phyloP scores from a whole-genome alignment of 2,797 vertebrate species.

The Australoheros facetus region DNA sequence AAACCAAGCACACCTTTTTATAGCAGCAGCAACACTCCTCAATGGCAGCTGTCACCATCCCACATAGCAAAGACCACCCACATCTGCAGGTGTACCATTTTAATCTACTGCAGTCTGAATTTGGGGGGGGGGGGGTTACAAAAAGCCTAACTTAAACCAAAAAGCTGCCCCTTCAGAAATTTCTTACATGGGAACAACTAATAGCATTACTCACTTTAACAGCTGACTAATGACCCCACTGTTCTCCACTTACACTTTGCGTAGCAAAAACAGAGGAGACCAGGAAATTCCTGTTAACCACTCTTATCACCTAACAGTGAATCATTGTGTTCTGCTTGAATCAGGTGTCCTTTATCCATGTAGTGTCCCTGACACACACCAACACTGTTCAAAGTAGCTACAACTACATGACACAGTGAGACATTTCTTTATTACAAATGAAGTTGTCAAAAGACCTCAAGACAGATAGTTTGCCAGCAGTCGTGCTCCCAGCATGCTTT shows the following conservation, averaged over 20 bases:
- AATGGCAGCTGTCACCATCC: background rate
- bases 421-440: background rate
- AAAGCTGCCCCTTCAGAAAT: slow-evolving; percentile 5
- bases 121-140: background rate
- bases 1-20: background rate
- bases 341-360: background rate
- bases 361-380: background rate
- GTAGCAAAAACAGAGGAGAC: slow-evolving; percentile 2
- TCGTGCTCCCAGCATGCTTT: slow-evolving; percentile 52
- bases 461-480: background rate
- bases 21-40: background rate
- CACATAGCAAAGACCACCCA: background rate
- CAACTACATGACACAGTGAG: background rate
- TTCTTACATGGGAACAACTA: background rate
- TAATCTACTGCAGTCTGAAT: background rate
- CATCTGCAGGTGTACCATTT: no score
- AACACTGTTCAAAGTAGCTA: background rate
- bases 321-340: background rate
- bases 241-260: slow-evolving; percentile 4
- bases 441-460: background rate
- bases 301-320: background rate
- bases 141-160: background rate
- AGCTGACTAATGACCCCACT: slow-evolving; percentile 15
- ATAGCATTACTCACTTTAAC: slow-evolving; percentile 1
- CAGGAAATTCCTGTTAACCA: slow-evolving; percentile 13